Evolutionary conservation across 35 echinoderm and acorn worm species (phyloP), one percentile per base, ranked within the genome.

Genomic region (Ptychodera flava): DNA sequence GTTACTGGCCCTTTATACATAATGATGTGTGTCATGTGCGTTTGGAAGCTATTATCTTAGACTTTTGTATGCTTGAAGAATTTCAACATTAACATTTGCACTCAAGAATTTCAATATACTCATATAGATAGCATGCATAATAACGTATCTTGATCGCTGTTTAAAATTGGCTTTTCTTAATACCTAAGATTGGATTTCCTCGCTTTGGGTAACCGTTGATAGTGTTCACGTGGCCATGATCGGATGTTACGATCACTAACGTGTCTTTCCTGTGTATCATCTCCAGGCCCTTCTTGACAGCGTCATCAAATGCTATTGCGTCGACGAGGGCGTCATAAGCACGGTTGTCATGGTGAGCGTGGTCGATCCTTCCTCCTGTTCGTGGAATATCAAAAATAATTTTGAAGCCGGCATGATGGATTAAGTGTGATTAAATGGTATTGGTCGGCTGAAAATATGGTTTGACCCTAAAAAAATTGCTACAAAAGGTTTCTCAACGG

Each of bases 131-230:
- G 29, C 29, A 16, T 29, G 29, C n/a, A n/a, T n/a, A n/a, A n/a
- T n/a, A n/a, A n/a, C n/a, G n/a, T n/a, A 31, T 15, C 14, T 15
- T 81, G n/a, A n/a, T n/a, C n/a, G n/a, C n/a, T n/a, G n/a, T n/a
- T n/a, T n/a, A n/a, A n/a, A n/a, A n/a, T n/a, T n/a, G n/a, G n/a
- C n/a, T n/a, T n/a, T n/a, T n/a, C n/a, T n/a, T n/a, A 16, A 76
- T 91, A 97, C 95, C 95, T 52, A 97, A 84, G 83, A 97, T 97
- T 37, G 89, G 88, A 80, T 97, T 93, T 15, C 95, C 95, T 37
- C 92, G 85, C 1, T 34, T 83, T 1, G 95, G 91, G 83, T 97
- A 93, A 77, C 95, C 95, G 30, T 82, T 82, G 1, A 97, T 79
- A 6, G 82, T 35, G 64, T 93, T 53, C 32, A 87, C 84, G 79